A percentile compares a stretch with the other conserved stretches of the same genome.
Conservation (phyloP, 2,797 vertebrate species). For the Hydrolagus colliei region DNA sequence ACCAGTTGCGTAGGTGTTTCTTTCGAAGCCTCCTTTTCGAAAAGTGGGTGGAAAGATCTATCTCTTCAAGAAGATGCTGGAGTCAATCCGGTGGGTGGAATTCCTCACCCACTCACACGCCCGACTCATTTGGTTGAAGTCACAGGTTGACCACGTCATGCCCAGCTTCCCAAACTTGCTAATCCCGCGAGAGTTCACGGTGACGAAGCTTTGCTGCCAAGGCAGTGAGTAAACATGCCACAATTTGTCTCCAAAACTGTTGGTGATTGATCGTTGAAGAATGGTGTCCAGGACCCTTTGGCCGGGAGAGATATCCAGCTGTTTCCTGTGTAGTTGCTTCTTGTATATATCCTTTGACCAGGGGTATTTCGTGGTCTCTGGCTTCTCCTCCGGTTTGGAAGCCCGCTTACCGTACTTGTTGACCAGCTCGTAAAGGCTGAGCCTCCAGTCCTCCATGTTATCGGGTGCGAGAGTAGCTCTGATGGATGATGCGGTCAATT, state of each 20-base stretch:
- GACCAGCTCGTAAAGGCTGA: neutral
- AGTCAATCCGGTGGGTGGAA: too few relatives aligned
- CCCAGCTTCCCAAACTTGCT: slow-evolving; percentile 33
- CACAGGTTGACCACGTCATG: slow-evolving; percentile 11
- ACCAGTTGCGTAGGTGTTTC: too few relatives aligned
- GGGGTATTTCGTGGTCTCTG: neutral
- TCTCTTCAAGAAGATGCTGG: too few relatives aligned
- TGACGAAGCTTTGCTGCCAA: slow-evolving; percentile 34
- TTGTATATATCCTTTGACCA: neutral
- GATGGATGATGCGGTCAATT: neutral
- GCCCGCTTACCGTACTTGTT: neutral
- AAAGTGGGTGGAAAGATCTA: too few relatives aligned
- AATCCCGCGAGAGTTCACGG: neutral
- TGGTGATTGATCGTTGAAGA: neutral
- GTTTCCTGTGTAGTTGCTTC: neutral
- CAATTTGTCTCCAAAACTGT: neutral
- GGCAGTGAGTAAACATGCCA: slow-evolving; percentile 25
- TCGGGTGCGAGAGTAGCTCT: neutral
- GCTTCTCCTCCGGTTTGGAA: neutral
- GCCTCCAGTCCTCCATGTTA: neutral
- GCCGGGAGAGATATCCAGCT: neutral
- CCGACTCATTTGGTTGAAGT: too few relatives aligned
- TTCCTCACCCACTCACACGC: too few relatives aligned
- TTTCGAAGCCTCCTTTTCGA: too few relatives aligned
- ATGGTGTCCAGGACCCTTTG: slow-evolving; percentile 28